Percentiles rank a stretch among this genome's conserved stretches.
Evolutionary conservation across 2,797 vertebrate species (phyloP).

Genomic region (Sebastes kiyomatsui): DNA sequence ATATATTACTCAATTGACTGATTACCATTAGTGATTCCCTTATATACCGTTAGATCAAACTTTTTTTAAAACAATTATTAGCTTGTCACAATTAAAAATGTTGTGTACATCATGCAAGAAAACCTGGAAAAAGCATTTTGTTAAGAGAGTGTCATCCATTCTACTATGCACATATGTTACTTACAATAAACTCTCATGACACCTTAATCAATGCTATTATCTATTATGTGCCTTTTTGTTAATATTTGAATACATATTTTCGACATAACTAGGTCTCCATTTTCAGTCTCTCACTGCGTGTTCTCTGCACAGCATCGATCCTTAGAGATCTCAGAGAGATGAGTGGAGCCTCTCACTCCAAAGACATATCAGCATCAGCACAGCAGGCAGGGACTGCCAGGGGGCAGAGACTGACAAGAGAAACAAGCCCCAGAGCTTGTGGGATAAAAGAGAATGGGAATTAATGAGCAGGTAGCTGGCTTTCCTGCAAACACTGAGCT

Average conservation of each 20-base stretch:
- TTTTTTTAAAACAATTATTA: background rate
- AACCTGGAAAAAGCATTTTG: background rate
- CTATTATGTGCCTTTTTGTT: background rate
- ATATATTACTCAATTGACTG: too few relatives aligned
- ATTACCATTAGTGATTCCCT: background rate
- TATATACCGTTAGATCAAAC: background rate
- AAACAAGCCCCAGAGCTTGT: slow-evolving; percentile 58
- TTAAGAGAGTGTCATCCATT: background rate
- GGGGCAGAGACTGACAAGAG: slow-evolving; percentile 63
- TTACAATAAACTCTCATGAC: background rate
- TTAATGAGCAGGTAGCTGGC: slow-evolving; percentile 71
- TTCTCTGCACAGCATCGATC: slow-evolving; percentile 22
- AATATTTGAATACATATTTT: background rate
- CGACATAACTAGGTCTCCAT: background rate
- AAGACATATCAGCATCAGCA: slow-evolving; percentile 50
- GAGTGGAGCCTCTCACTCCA: slow-evolving; percentile 50
- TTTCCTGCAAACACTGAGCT: slow-evolving; percentile 51
- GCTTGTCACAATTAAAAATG: background rate
- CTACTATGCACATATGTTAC: background rate
- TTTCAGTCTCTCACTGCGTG: background rate
- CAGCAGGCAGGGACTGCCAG: slow-evolving; percentile 55
- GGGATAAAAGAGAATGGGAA: slow-evolving; percentile 67
- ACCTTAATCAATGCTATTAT: background rate
- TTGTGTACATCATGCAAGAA: background rate
- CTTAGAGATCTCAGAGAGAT: slow-evolving; percentile 47